Evolutionary conservation across 2,888 invertebrate species (phyloP), one percentile per base, ranked within the genome.

Genomic region (Abrostola triplasia): DNA sequence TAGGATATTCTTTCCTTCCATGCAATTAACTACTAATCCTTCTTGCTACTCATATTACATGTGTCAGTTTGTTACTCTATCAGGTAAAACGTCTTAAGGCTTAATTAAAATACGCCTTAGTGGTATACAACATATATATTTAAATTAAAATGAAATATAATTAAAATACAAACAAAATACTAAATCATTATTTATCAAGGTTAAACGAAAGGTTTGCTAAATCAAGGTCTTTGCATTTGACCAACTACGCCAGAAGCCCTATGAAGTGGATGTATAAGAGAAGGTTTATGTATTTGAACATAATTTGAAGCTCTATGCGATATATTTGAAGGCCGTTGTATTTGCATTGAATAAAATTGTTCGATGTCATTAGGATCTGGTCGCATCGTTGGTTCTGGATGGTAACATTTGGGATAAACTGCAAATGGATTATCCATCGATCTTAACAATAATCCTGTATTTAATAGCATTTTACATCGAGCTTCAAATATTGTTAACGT

Each of bases 361-460:
- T 47, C 35, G 2, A 10, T 24, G 5, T 66, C 37, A 35, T 10
- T 9, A 5, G 50, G 37, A 24, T 5, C 40, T 8, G 70, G 70
- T 9, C 55, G 51, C 36, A 72, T 54, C n/a, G 50, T 72, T 1
- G 72, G 70, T 50, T 36, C 9, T 49, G 47, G 61, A 37, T 66
- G 72, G 70, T 85, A 87, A 77, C 90, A 90, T 67, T 84, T 83
- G 5, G 93, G 92, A 77, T 95, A 95, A 49, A 84, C 82, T 38
- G 92, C 84, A 75, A 95, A 95, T 0, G 96, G 96, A 90, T 96
- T 96, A 24, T 95, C 88, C 71, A 88, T 91, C 9, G 90, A 92
- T 70, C 95, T 95, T 77, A 96, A 90, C 63, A 88, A 89, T 47
- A 91, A 82, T 7, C 93, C 94, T 11, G 93, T 82, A 9, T 90